A percentile compares a stretch with the other conserved stretches of the same genome.
phyloP scores from a whole-genome alignment of 1,140 invertebrate species.

The Akabosia matsudoensis region DNA sequence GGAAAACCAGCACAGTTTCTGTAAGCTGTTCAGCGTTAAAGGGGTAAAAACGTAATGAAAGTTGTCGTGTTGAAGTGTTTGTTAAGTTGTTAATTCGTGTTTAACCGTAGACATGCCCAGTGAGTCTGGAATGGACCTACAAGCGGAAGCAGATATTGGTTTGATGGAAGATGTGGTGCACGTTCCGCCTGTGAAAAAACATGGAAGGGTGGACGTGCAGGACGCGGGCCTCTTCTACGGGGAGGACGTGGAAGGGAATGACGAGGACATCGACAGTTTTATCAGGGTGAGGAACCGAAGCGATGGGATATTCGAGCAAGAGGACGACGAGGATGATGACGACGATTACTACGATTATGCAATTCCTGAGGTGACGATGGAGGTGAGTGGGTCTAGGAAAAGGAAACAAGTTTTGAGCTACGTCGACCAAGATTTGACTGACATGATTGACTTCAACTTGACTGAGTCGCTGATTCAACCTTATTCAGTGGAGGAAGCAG shows the following conservation, averaged over 20 bases:
- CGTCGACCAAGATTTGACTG: background rate
- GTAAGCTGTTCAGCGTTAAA: too few species aligned
- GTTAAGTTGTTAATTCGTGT: too few species aligned
- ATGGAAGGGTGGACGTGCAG: background rate
- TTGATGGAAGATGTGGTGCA: too few species aligned
- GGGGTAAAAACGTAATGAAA: too few species aligned
- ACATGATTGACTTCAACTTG: background rate
- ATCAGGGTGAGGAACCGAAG: background rate
- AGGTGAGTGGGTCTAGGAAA: background rate
- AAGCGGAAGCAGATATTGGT: too few species aligned
- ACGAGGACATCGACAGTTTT: background rate
- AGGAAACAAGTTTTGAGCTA: background rate
- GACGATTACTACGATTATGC: background rate
- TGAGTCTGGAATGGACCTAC: too few species aligned
- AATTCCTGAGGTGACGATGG: background rate
- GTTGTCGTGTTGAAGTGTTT: too few species aligned
- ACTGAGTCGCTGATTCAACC: background rate
- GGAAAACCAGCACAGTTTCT: too few species aligned
- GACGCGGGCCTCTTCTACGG: too few species aligned
- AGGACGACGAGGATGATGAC: constrained; percentile 8
- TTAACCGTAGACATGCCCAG: too few species aligned
- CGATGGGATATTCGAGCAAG: constrained; percentile 1
- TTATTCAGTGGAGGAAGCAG: background rate
- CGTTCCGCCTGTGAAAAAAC: background rate
- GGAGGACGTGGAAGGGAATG: background rate